A percentile compares a stretch with the other conserved stretches of the same genome.
These are phyloP conservation scores for Lysiphlebus fabarum DNA, from an alignment of 1,140 invertebrate species.

Conservation along the genomic window DNA sequence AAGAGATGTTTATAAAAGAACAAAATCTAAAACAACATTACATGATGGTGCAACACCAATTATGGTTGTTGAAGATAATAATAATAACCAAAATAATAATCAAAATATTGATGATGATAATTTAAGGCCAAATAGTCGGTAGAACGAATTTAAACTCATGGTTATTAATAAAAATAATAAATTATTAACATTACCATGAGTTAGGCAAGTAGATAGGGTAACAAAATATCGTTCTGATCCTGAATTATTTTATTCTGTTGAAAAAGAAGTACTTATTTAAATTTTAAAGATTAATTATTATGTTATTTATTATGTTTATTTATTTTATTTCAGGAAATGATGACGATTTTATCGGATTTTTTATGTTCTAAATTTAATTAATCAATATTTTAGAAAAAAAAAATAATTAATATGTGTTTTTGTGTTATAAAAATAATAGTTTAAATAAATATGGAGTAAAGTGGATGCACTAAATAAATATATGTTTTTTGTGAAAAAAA, in stretches of 20 bases:
- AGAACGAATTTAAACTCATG: conserved; percentile 44
- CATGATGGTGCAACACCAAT: conserved; percentile 68
- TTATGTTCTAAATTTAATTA: neutral
- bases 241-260: neutral
- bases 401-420: neutral
- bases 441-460: too few species aligned
- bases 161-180: conserved; percentile 38
- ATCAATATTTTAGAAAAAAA: neutral
- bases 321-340: conserved; percentile 1
- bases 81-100: conserved; percentile 35
- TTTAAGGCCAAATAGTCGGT: conserved; percentile 49
- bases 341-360: neutral
- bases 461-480: too few species aligned
- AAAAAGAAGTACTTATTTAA: conserved; percentile 11
- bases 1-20: conserved; percentile 61
- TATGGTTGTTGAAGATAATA: conserved; percentile 58
- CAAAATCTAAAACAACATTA: conserved; percentile 60
- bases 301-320: too few species aligned
- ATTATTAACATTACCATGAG: conserved; percentile 43
- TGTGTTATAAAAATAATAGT: too few species aligned
- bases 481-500: too few species aligned
- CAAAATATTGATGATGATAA: conserved; percentile 39
- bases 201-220: conserved; percentile 25
- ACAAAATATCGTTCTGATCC: conserved; percentile 16
- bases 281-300: too few species aligned